phyloP scores from a whole-genome alignment of 2,797 vertebrate species.

The Xiphophorus birchmanni region DNA sequence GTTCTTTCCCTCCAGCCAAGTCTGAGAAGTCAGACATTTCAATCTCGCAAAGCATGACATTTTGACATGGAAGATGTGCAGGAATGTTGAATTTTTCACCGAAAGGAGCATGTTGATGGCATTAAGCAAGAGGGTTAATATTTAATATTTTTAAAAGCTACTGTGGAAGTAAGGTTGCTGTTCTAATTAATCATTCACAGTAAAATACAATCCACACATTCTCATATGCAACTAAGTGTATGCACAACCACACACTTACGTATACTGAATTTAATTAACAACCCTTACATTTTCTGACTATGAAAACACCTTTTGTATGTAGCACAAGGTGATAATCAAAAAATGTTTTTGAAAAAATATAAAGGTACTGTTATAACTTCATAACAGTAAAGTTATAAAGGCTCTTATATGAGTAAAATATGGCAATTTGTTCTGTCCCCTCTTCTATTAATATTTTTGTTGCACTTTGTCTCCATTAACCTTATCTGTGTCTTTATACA shows the following conservation, averaged over 20 bases:
- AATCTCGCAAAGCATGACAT: not conserved
- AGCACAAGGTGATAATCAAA: not conserved
- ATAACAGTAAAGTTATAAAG: not conserved
- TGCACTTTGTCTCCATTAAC: constrained; percentile 8
- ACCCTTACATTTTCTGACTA: constrained; percentile 25
- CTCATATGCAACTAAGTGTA: constrained; percentile 45
- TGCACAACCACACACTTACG: constrained; percentile 57
- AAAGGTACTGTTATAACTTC: not conserved
- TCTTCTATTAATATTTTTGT: constrained; percentile 5
- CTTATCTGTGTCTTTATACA: not conserved
- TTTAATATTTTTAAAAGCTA: not conserved
- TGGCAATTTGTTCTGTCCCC: not conserved
- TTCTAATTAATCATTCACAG: constrained; percentile 51
- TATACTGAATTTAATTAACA: constrained; percentile 25
- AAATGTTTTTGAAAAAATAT: not conserved
- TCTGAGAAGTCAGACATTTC: not conserved
- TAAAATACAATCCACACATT: constrained; percentile 54
- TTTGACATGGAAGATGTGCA: not conserved
- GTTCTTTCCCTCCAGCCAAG: not conserved
- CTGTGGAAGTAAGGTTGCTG: not conserved
- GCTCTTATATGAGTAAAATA: not conserved
- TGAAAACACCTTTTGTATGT: constrained; percentile 6
- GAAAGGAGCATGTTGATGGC: not conserved
- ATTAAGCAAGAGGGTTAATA: not conserved
- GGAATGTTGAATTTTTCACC: not conserved